These are phyloP conservation scores for Monochamus saltuarius DNA, from an alignment of 1,140 invertebrate genomes.

Conservation along the genomic window DNA sequence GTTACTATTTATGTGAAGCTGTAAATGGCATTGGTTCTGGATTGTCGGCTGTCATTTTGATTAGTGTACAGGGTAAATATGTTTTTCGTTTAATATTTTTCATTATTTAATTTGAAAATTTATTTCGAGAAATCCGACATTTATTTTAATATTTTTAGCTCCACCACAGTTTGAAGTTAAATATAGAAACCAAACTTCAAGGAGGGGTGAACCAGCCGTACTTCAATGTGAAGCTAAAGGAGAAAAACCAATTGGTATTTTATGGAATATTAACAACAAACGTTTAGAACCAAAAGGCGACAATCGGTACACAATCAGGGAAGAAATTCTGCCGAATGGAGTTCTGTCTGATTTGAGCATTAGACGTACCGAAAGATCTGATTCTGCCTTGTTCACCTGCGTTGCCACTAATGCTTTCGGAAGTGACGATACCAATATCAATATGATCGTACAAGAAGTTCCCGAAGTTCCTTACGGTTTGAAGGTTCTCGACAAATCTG, in stretches of 20 bases:
- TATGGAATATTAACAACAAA: slow-evolving; percentile 95
- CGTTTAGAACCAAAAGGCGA: slow-evolving; percentile 84
- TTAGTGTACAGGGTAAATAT: slow-evolving; percentile 83
- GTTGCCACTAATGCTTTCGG: slow-evolving; percentile 94
- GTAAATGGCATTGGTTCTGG: slow-evolving; percentile 94
- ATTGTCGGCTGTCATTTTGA: slow-evolving; percentile 87
- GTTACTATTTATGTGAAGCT: slow-evolving; percentile 94
- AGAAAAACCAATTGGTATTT: slow-evolving; percentile 93
- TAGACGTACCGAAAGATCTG: slow-evolving; percentile 82
- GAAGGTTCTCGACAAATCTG: slow-evolving; percentile 89
- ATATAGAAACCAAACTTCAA: slow-evolving; percentile 84
- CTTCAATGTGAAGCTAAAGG: slow-evolving; percentile 94
- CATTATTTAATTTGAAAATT: slow-evolving; percentile 2
- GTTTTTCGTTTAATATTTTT: slow-evolving; percentile 1
- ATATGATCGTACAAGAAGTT: slow-evolving; percentile 94
- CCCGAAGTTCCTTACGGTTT: slow-evolving; percentile 90
- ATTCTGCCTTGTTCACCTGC: slow-evolving; percentile 93
- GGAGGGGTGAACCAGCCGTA: slow-evolving; percentile 86
- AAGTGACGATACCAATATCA: slow-evolving; percentile 92
- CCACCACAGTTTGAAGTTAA: slow-evolving; percentile 94
- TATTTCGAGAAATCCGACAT: slow-evolving; percentile 7
- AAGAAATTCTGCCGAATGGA: slow-evolving; percentile 83
- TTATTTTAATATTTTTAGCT: slow-evolving; percentile 59
- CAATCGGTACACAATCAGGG: slow-evolving; percentile 81
- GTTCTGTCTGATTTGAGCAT: slow-evolving; percentile 88